phyloP scores from a whole-genome alignment of 2,797 vertebrate genomes.

The Hippoglossus hippoglossus region DNA sequence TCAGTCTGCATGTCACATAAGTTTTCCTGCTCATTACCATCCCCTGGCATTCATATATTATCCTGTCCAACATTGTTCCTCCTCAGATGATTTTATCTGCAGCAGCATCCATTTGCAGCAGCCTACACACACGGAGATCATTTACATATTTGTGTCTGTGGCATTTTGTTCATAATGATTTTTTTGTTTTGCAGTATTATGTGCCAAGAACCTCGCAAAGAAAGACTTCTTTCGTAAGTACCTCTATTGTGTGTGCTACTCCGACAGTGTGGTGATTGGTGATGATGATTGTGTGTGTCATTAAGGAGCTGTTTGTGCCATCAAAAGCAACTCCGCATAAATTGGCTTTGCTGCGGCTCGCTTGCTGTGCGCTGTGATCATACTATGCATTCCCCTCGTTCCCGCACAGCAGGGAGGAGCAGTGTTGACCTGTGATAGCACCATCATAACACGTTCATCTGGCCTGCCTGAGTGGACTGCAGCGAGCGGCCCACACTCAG shows the following conservation, averaged over 20 bases:
- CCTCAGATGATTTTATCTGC: slow-evolving; percentile 33
- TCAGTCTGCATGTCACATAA: slow-evolving; percentile 35
- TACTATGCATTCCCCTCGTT: background rate
- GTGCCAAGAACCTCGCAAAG: slow-evolving; percentile 99
- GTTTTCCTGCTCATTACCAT: slow-evolving; percentile 39
- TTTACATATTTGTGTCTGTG: slow-evolving; percentile 46
- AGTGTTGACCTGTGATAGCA: slow-evolving; percentile 14
- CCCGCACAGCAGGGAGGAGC: slow-evolving; percentile 5
- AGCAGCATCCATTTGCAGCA: slow-evolving; percentile 39
- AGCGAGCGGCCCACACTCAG: slow-evolving; percentile 9
- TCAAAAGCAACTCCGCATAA: slow-evolving; percentile 1
- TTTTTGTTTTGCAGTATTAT: slow-evolving; percentile 90
- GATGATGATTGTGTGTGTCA: background rate
- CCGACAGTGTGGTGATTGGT: background rate
- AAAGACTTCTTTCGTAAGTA: slow-evolving; percentile 99
- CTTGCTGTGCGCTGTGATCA: background rate
- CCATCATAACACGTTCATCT: background rate
- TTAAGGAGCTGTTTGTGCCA: slow-evolving; percentile 12
- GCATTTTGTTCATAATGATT: slow-evolving; percentile 54
- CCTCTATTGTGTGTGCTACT: slow-evolving; percentile 25
- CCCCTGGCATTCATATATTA: slow-evolving; percentile 66
- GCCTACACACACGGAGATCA: slow-evolving; percentile 55
- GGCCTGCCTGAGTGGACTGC: background rate
- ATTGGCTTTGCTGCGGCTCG: slow-evolving; percentile 6
- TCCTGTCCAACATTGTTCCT: slow-evolving; percentile 37